A percentile compares a stretch with the other conserved stretches of the same genome.
Evolutionary conservation across 1,140 invertebrate genomes (phyloP).

Genomic region (Papilio polyxenes): DNA sequence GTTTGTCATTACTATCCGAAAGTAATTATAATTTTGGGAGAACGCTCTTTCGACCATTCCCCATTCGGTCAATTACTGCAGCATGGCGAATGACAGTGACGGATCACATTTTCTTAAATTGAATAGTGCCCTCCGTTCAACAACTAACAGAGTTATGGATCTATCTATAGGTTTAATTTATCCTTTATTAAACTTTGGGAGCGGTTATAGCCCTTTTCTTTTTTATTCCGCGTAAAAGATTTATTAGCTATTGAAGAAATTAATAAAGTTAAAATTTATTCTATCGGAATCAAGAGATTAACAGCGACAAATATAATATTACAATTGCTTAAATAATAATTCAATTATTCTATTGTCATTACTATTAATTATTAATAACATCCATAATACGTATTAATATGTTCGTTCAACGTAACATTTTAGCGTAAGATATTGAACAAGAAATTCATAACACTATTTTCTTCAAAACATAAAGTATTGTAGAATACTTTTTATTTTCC

Average conservation of each 20-base stretch:
- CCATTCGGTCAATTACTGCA: slow-evolving; percentile 26
- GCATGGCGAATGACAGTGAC: slow-evolving; percentile 24
- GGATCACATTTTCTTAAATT: slow-evolving; percentile 19
- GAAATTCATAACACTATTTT: too few species aligned
- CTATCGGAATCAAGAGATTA: neutral
- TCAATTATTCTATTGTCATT: neutral
- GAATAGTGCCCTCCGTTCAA: slow-evolving; percentile 19
- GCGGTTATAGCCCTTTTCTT: neutral
- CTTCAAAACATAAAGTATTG: neutral
- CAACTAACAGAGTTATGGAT: slow-evolving; percentile 23
- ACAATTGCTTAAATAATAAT: neutral
- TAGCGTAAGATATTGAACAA: too few species aligned
- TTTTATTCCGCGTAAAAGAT: neutral
- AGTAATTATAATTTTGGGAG: neutral
- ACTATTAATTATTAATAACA: too few species aligned
- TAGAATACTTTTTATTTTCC: too few species aligned
- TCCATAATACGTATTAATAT: neutral
- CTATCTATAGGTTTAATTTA: neutral
- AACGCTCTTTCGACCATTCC: neutral
- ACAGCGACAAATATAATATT: neutral
- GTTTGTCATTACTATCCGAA: slow-evolving; percentile 1
- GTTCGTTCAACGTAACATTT: neutral
- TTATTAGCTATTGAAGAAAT: neutral
- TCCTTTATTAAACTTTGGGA: slow-evolving; percentile 21
- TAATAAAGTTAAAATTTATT: neutral